A percentile compares a stretch with the other conserved stretches of the same genome.
Evolutionary conservation across 2,797 vertebrate species (phyloP).

Genomic region (Delichon dasypus): DNA sequence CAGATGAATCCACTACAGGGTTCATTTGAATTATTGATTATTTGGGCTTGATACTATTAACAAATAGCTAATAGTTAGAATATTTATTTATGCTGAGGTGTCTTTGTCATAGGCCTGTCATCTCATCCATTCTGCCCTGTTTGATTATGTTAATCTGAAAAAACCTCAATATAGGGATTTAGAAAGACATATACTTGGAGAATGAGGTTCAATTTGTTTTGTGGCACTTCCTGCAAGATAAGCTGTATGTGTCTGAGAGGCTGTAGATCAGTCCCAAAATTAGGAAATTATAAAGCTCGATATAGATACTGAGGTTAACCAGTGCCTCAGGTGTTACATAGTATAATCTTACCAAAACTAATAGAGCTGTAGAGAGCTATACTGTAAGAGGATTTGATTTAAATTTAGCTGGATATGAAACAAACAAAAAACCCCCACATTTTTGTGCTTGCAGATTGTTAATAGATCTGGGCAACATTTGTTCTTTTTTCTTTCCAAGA

Average conservation of each 20-base stretch:
- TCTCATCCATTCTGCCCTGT: not conserved
- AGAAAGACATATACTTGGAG: not conserved
- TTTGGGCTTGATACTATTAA: not conserved
- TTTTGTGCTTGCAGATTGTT: not conserved
- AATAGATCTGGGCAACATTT: constrained; percentile 15
- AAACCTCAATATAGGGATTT: not conserved
- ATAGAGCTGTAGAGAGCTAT: not conserved
- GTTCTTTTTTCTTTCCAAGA: constrained; percentile 21
- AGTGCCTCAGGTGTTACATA: not conserved
- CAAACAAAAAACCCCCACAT: not conserved
- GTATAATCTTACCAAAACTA: not conserved
- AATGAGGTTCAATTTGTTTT: not conserved
- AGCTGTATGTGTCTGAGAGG: not conserved
- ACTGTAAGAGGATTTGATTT: not conserved
- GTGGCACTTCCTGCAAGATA: not conserved
- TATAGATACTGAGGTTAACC: not conserved
- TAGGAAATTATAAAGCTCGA: not conserved
- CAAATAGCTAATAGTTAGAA: not conserved
- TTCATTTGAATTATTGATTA: not conserved
- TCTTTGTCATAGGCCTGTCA: not conserved
- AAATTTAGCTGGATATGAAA: constrained; percentile 14
- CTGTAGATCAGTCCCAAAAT: not conserved
- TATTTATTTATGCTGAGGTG: not conserved
- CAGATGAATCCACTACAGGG: not conserved
- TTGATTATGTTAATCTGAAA: not conserved